Conservation (phyloP, 1,140 invertebrate genomes). For the Heliconius melpomene region DNA sequence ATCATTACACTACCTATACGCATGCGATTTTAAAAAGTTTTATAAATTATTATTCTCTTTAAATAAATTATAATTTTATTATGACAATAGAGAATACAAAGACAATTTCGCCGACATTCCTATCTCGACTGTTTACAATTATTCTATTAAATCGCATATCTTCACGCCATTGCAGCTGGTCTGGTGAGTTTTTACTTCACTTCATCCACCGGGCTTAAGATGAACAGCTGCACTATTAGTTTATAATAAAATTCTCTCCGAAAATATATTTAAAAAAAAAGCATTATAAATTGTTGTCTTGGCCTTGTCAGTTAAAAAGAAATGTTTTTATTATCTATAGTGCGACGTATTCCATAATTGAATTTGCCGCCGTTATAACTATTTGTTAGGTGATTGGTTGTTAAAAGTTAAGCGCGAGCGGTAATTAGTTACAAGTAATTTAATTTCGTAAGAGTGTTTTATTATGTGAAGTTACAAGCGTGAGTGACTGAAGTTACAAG, state of each 20-base stretch:
- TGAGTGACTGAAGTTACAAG: not conserved
- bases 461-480: not conserved
- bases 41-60: constrained; percentile 8
- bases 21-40: constrained; percentile 27
- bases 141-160: constrained; percentile 42
- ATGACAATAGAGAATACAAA: constrained; percentile 20
- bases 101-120: constrained; percentile 37
- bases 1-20: constrained; percentile 5
- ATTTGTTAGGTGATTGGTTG: constrained; percentile 33
- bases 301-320: constrained; percentile 42
- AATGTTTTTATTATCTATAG: constrained; percentile 40
- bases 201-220: constrained; percentile 47
- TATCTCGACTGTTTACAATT: constrained; percentile 21
- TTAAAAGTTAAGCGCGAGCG: constrained; percentile 29
- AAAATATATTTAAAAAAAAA: constrained; percentile 51
- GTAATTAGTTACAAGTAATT: constrained; percentile 18
- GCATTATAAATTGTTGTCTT: constrained; percentile 40
- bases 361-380: constrained; percentile 24
- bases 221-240: constrained; percentile 52
- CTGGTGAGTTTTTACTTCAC: constrained; percentile 51
- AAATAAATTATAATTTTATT: constrained; percentile 23
- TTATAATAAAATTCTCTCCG: constrained; percentile 49
- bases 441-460: not conserved
- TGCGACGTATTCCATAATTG: constrained; percentile 34
- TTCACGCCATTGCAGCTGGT: constrained; percentile 54